Conservation (phyloP, 92 coral and sea anemone genomes). For the Diadumene lineata region DNA sequence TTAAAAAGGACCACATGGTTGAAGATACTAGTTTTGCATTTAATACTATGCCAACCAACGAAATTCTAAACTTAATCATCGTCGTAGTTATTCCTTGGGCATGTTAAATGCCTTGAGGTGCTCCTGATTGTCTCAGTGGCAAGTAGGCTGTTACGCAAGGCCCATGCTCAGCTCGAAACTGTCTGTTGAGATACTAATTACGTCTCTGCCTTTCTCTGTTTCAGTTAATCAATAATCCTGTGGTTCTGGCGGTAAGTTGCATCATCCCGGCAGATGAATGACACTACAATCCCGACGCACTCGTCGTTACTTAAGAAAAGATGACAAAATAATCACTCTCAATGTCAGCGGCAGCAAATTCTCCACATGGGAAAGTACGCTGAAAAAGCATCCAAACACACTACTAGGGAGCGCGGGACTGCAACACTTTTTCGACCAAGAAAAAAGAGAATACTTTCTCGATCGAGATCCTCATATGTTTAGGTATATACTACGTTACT, state of each 20-base stretch:
- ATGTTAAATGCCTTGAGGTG: too few relatives aligned
- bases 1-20: too few relatives aligned
- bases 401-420: constrained; percentile 87
- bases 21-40: too few relatives aligned
- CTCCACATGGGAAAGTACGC: constrained; percentile 89
- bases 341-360: constrained; percentile 93
- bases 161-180: too few relatives aligned
- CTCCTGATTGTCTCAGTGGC: too few relatives aligned
- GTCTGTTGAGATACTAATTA: too few relatives aligned
- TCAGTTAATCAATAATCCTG: not conserved
- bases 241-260: not conserved
- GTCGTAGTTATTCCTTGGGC: too few relatives aligned
- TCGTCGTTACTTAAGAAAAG: constrained; percentile 34
- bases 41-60: too few relatives aligned
- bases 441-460: constrained; percentile 82
- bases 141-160: too few relatives aligned
- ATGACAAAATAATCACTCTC: constrained; percentile 61
- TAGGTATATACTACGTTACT: constrained; percentile 86
- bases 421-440: constrained; percentile 73
- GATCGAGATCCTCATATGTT: constrained; percentile 97
- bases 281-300: constrained; percentile 59
- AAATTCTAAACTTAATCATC: too few relatives aligned
- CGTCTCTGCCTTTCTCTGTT: not conserved
- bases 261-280: constrained; percentile 37
- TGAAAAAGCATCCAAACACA: constrained; percentile 89